Evolutionary conservation across 2,113 vertebrate species (phyloP).

Genomic region (Myrmecobius fasciatus): DNA sequence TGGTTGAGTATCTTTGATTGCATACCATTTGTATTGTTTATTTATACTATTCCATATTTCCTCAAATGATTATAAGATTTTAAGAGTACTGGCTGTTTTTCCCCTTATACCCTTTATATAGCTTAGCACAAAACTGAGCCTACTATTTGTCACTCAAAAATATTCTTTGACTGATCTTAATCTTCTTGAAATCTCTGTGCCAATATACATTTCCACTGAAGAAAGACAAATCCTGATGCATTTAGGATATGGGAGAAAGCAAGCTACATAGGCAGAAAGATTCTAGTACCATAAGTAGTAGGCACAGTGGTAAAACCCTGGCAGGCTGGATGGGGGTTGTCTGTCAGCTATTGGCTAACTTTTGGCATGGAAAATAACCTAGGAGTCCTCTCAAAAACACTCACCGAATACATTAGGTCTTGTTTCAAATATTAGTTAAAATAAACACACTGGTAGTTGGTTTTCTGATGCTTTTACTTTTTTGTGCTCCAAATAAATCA

Average conservation of each 20-base stretch:
- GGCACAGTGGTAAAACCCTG: constrained; percentile 13
- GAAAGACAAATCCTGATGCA: constrained; percentile 19
- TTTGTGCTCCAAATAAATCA: constrained; percentile 65
- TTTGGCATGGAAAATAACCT: constrained; percentile 66
- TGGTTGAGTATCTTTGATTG: neutral
- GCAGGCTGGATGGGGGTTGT: constrained; percentile 54
- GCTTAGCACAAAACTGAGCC: neutral
- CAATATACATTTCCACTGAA: constrained; percentile 18
- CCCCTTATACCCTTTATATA: neutral
- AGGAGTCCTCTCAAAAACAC: constrained; percentile 64
- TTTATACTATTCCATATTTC: neutral
- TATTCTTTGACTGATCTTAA: neutral
- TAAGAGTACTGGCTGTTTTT: neutral
- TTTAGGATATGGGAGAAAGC: neutral
- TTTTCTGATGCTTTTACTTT: constrained; percentile 48
- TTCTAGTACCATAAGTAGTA: neutral
- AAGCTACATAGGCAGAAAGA: constrained; percentile 13
- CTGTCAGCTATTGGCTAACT: constrained; percentile 68
- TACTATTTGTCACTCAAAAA: neutral
- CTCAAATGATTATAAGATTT: neutral
- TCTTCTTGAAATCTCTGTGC: constrained; percentile 35
- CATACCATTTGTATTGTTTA: neutral
- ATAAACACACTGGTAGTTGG: constrained; percentile 61
- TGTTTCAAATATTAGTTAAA: constrained; percentile 70
- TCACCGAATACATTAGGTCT: constrained; percentile 47